Conservation (phyloP, 2,888 invertebrate genomes). For the Nomada flava region DNA sequence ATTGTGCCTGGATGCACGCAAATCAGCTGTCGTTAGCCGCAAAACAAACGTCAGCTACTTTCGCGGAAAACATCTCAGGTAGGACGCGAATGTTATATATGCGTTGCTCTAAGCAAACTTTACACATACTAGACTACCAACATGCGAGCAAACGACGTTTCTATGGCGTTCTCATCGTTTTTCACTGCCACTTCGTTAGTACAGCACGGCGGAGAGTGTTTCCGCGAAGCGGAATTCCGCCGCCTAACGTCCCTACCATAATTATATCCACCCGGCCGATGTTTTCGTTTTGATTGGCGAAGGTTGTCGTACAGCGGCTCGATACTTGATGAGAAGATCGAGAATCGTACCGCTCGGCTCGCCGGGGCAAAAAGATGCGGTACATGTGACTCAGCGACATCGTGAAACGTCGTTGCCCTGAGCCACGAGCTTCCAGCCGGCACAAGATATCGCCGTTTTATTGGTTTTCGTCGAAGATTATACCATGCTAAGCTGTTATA, state of each 20-base stretch:
- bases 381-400: slow-evolving; percentile 42
- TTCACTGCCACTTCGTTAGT: slow-evolving; percentile 70
- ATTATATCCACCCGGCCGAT: slow-evolving; percentile 55
- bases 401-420: slow-evolving; percentile 8
- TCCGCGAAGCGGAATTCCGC: slow-evolving; percentile 65
- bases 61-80: slow-evolving; percentile 75
- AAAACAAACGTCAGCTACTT: slow-evolving; percentile 73
- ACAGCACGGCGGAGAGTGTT: slow-evolving; percentile 44
- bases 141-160: slow-evolving; percentile 55
- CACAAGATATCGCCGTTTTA: slow-evolving; percentile 32
- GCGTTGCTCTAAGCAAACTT: slow-evolving; percentile 66
- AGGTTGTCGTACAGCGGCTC: slow-evolving; percentile 26
- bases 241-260: slow-evolving; percentile 51
- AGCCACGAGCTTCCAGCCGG: slow-evolving; percentile 6
- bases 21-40: slow-evolving; percentile 57
- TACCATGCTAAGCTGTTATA: slow-evolving; percentile 26
- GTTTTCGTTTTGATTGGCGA: slow-evolving; percentile 61
- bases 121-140: slow-evolving; percentile 65
- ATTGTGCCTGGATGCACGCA: slow-evolving; percentile 30
- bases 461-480: slow-evolving; percentile 20
- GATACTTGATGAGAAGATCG: slow-evolving; percentile 30
- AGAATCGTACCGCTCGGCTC: slow-evolving; percentile 8
- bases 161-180: slow-evolving; percentile 60
- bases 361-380: slow-evolving; percentile 32
- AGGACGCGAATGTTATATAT: slow-evolving; percentile 65